Conservation (phyloP, 2,797 vertebrate genomes). For the Cottoperca gobio region DNA sequence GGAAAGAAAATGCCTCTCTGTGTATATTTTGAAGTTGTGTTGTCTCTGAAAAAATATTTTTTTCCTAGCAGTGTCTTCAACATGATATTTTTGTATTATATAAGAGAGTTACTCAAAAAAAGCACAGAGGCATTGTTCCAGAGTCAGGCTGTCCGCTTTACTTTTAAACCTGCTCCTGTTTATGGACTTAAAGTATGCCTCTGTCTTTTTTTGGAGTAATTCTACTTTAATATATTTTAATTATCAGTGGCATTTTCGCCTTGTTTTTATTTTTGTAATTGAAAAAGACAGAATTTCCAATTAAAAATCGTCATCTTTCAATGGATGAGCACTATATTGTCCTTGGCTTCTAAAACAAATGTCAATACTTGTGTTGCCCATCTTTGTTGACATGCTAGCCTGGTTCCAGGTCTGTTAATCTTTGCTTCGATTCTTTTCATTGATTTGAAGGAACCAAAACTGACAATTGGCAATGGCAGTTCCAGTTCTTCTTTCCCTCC, state of each 20-base stretch:
- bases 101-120: background rate
- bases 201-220: background rate
- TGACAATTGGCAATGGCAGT: no score
- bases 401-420: background rate
- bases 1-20: background rate
- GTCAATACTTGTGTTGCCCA: background rate
- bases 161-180: no score
- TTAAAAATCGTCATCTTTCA: background rate
- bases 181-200: no score
- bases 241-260: background rate
- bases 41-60: background rate
- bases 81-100: background rate
- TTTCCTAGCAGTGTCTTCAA: background rate
- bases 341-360: background rate
- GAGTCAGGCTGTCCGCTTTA: background rate
- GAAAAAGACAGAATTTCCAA: background rate
- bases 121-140: background rate
- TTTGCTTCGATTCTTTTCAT: background rate
- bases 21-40: background rate
- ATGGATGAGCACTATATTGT: background rate
- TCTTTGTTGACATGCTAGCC: background rate
- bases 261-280: background rate
- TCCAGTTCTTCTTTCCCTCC: background rate
- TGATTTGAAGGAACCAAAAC: no score
- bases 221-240: background rate